Evolutionary conservation across 2,113 vertebrate genomes (phyloP).

Genomic region (Dromaius novaehollandiae): DNA sequence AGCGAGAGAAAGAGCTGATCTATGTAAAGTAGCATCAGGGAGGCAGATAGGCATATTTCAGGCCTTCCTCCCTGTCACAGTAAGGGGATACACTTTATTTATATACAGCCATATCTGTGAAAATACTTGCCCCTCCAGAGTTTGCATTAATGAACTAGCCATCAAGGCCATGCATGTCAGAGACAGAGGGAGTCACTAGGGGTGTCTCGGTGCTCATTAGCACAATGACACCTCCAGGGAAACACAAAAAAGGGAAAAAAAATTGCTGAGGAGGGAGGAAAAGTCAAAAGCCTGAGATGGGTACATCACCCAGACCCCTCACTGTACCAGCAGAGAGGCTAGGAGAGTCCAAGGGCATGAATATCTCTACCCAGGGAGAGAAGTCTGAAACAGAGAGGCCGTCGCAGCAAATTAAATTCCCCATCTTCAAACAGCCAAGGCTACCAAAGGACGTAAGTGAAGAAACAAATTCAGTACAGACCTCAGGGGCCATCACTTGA

Average conservation of each 20-base stretch:
- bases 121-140: not conserved
- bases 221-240: constrained; percentile 17
- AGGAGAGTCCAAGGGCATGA: constrained; percentile 54
- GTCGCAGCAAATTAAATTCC: constrained; percentile 13
- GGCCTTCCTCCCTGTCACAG: not conserved
- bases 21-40: not conserved
- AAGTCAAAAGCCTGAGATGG: not conserved
- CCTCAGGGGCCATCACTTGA: not conserved
- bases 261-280: not conserved
- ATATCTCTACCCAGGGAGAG: not conserved
- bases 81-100: not conserved
- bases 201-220: constrained; percentile 18
- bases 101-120: not conserved
- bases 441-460: not conserved
- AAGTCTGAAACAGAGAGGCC: constrained; percentile 23
- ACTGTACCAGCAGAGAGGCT: not conserved
- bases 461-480: not conserved
- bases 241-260: not conserved
- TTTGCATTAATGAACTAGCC: constrained; percentile 16
- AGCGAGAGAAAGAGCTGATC: not conserved
- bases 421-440: not conserved
- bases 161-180: not conserved
- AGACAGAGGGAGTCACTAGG: not conserved
- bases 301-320: not conserved
- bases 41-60: not conserved